These are phyloP conservation scores for Drosophila lutescens DNA, from an alignment of 2,888 invertebrate genomes.

Conservation along the genomic window DNA sequence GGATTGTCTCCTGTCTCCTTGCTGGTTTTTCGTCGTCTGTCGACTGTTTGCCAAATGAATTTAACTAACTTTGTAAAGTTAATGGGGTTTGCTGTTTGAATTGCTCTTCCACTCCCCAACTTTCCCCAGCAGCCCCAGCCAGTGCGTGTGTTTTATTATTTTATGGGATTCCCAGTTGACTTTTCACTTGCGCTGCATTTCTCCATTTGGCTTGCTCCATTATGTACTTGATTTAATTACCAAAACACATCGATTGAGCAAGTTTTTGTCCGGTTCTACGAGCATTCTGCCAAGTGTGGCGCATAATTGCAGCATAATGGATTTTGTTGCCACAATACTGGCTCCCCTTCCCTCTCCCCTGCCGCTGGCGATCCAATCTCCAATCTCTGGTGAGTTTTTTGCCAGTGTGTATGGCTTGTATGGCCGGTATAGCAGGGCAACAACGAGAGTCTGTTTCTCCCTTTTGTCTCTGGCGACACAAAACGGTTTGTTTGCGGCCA, in stretches of 20 bases:
- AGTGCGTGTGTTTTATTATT: conserved; percentile 50
- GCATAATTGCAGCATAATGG: conserved; percentile 79
- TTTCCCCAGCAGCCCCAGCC: conserved; percentile 7
- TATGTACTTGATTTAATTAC: conserved; percentile 73
- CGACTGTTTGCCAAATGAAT: conserved; percentile 78
- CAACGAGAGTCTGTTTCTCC: conserved; percentile 49
- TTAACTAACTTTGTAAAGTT: conserved; percentile 80
- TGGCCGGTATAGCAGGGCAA: conserved; percentile 52
- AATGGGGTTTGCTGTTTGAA: conserved; percentile 79
- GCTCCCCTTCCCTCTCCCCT: background rate
- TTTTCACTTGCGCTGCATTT: conserved; percentile 67
- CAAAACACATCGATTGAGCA: conserved; percentile 71
- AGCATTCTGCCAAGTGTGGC: conserved; percentile 60
- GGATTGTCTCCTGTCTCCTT: conserved; percentile 48
- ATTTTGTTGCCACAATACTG: conserved; percentile 69
- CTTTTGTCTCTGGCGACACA: conserved; percentile 70
- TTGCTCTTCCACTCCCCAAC: conserved; percentile 46
- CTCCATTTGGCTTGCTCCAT: conserved; percentile 41
- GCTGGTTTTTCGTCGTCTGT: conserved; percentile 49
- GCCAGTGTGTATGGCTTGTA: conserved; percentile 34
- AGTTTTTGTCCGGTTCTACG: conserved; percentile 38
- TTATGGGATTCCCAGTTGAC: conserved; percentile 71
- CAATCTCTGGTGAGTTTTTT: conserved; percentile 31
- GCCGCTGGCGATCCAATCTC: background rate
- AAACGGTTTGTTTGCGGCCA: conserved; percentile 70